Evolutionary conservation across 2,888 invertebrate genomes (phyloP).

Genomic region (Mechanitis mazaeus): DNA sequence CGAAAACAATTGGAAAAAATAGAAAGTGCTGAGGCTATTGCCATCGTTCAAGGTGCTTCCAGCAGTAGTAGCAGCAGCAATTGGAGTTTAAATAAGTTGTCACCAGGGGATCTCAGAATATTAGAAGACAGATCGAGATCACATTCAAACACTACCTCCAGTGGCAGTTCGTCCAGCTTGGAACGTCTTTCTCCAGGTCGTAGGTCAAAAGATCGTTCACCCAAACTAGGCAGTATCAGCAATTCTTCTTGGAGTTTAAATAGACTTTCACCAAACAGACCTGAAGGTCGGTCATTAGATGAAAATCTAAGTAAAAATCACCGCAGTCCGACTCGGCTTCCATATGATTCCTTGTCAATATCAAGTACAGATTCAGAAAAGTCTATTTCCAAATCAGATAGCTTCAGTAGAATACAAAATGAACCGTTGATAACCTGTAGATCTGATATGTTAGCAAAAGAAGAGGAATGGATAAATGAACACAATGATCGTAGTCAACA

Average conservation of each 20-base stretch:
- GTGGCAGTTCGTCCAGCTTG: constrained; percentile 71
- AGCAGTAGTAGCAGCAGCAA: constrained; percentile 74
- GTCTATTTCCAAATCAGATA: constrained; percentile 72
- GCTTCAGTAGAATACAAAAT: constrained; percentile 70
- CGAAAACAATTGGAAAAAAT: constrained; percentile 70
- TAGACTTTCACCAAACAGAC: constrained; percentile 67
- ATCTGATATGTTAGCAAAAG: constrained; percentile 67
- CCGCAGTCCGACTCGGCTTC: constrained; percentile 66
- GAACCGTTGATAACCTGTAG: constrained; percentile 72
- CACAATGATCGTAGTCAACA: constrained; percentile 79
- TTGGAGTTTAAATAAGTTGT: constrained; percentile 72
- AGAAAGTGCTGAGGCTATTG: constrained; percentile 67
- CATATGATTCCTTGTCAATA: constrained; percentile 70
- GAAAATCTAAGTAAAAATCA: constrained; percentile 67
- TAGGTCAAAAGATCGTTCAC: constrained; percentile 71
- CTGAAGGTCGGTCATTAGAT: constrained; percentile 69
- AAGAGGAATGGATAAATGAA: constrained; percentile 77
- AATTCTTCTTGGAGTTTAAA: constrained; percentile 74
- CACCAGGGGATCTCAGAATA: constrained; percentile 69
- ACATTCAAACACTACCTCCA: constrained; percentile 71
- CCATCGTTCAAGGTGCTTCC: constrained; percentile 67
- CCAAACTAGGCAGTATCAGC: constrained; percentile 69
- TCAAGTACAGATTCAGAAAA: constrained; percentile 73
- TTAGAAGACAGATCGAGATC: constrained; percentile 69
- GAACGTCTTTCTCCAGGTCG: constrained; percentile 70